Evolutionary conservation across 2,888 invertebrate genomes (phyloP), one percentile per base, ranked within the genome.

Genomic region (Campoletis raptor): DNA sequence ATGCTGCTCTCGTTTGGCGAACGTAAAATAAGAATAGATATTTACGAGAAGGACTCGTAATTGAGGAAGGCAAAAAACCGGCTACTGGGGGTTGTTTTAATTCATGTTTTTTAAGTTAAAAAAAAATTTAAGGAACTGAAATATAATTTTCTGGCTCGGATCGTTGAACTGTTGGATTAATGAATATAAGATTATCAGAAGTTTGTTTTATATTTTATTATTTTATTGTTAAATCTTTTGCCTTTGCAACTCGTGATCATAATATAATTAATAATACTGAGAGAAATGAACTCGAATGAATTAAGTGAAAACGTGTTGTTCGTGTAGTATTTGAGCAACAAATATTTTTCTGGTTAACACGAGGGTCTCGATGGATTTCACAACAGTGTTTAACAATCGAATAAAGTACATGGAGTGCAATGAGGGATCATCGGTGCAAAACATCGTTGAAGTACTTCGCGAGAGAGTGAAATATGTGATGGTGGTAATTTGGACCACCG

Each of bases 1-100:
- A 74, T 30, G 66, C 42, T 67, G 48, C 74, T 74, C 74, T 74
- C 74, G 74, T 67, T 81, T 74, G 67, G 54, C 67, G 42, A 54
- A 54, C 67, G 81, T 67, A 42, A 81, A 81, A 81, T 74, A 48
- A 74, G 66, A 52, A 66, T 67, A 73, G 54, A 67, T 74, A 81
- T 74, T 74, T 67, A 81, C 67, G 54, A 54, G 67, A 45, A 21
- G 45, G 57, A 67, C n/a, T 42, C 40, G n/a, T 70, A 70, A 74
- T 74, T 67, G 54, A 54, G 81, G 54, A 24, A 45, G 6, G 37
- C 48, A 64, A 72, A 37, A 52, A 40, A 64, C 42, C 54, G 57
- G 54, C 61, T 24, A 21, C 42, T 30, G 76, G 42, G 24, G 61
- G 61, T 18, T 64, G 42, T 42, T 57, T n/a, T 21, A 64, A 74